Evolutionary conservation across 2,797 vertebrate genomes (phyloP).

Genomic region (Syncerus caffer): DNA sequence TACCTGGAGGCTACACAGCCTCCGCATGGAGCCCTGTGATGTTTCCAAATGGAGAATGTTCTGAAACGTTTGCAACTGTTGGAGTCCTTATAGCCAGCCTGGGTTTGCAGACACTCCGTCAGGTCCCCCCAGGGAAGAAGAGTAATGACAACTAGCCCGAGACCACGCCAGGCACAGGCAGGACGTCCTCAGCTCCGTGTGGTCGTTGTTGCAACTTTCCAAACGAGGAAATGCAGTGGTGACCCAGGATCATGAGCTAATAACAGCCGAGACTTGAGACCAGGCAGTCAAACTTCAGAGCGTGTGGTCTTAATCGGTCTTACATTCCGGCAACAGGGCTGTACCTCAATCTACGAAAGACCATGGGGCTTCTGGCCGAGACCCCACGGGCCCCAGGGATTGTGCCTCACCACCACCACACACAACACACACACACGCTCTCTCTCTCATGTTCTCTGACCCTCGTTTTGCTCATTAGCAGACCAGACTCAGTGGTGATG

Average conservation of each 20-base stretch:
- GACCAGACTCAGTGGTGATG: background rate
- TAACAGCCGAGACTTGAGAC: background rate
- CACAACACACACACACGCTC: background rate
- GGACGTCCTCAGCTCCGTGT: fast-evolving
- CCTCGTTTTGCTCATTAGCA: background rate
- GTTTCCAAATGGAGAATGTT: background rate
- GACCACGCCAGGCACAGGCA: background rate
- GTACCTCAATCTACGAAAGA: background rate
- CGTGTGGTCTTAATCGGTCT: background rate
- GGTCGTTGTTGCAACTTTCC: background rate
- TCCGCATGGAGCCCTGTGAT: background rate
- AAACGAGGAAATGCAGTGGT: background rate
- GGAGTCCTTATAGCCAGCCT: background rate
- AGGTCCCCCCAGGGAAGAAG: background rate
- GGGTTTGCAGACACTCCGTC: background rate
- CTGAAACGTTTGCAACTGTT: background rate
- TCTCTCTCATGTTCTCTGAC: background rate
- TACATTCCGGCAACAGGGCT: background rate
- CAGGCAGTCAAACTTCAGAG: background rate
- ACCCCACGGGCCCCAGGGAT: too few relatives aligned
- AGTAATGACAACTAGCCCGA: background rate
- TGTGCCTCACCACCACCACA: too few relatives aligned
- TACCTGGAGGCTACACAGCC: background rate
- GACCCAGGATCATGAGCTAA: background rate
- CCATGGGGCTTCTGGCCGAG: fast-evolving